Conservation (phyloP, 2,113 vertebrate species). For the Pangasianodon gigas region DNA sequence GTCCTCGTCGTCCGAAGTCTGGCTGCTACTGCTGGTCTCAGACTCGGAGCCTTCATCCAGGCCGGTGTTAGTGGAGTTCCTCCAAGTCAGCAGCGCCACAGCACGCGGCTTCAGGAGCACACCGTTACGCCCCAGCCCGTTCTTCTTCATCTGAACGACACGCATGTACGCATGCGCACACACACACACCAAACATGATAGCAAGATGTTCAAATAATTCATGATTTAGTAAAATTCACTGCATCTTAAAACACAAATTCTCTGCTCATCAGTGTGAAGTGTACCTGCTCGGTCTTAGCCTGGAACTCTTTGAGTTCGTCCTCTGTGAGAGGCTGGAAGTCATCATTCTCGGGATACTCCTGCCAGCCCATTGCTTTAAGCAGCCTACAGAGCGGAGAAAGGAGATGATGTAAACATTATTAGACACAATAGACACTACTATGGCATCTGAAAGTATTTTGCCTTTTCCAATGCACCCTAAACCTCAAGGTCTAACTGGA, state of each 20-base stretch:
- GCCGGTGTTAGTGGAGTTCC: constrained; percentile 86
- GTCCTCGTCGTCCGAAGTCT: constrained; percentile 93
- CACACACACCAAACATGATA: not conserved
- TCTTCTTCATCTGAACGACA: constrained; percentile 86
- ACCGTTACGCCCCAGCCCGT: constrained; percentile 89
- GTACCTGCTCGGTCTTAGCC: constrained; percentile 94
- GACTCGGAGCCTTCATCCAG: constrained; percentile 88
- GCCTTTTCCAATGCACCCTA: not conserved
- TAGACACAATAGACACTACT: not conserved
- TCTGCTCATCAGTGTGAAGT: constrained; percentile 6
- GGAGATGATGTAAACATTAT: not conserved
- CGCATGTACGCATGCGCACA: constrained; percentile 39
- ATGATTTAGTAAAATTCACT: not conserved
- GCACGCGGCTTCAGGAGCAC: constrained; percentile 81
- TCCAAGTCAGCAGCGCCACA: constrained; percentile 89
- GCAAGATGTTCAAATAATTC: not conserved
- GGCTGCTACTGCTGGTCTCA: constrained; percentile 93
- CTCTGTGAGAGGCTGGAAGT: constrained; percentile 96
- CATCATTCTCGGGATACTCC: constrained; percentile 97
- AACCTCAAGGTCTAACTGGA: not conserved
- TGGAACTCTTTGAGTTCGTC: constrained; percentile 98
- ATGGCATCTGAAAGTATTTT: not conserved
- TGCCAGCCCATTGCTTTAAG: constrained; percentile 99
- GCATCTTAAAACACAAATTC: not conserved
- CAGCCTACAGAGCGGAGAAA: constrained; percentile 75